Base-by-base conservation (phyloP, 1,140 invertebrate species). In the Ectropis grisescens region DNA sequence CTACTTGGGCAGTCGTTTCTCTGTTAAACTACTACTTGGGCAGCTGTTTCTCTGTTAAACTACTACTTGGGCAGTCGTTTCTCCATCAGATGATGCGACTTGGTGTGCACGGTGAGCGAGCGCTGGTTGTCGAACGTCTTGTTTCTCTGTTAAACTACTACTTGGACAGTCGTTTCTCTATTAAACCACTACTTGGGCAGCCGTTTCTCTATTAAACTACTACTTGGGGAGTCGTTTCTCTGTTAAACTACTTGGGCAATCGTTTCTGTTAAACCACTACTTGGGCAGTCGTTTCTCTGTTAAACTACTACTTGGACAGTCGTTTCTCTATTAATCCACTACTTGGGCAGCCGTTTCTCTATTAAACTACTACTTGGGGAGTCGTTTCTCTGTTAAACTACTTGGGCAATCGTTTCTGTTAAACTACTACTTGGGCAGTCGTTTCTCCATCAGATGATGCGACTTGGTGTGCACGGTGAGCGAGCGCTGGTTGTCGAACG, bases 111-210 rank as follows among this genome's bases (percentile, higher is more conserved):
- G 0, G 58, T 62, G 12, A 75, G 29, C 0, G 58, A 38, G 10
- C 59, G 60, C 22, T 75, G 66, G 33, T 70, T 72, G 6, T 56
- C 43, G 33, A 69, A 82, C 1, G 46, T 54, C 22, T 58, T 65
- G n/a, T n/a, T n/a, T n/a, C n/a, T 19, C 3, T 19, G 16, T 8
- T 19, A 19, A 8, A n/a, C n/a, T n/a, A 9, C 30, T 32, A 28
- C 9, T 37, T 34, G 11, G 33, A 11, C 13, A 25, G 1, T n/a
- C 36, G 37, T 11, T 42, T 39, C 13, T 62, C 47, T 47, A 67
- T 46, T 10, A 62, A 35, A 36, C n/a, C n/a, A n/a, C 16, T 19
- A 3, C 16, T 3, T 19, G 16, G 3, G 8, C 8, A 19, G 8
- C 16, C 3, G 3, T 19, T 19, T n/a, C n/a, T 19, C 3, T 19